Conservation (phyloP, 2,888 invertebrate species). For the Hyposoter didymator region DNA sequence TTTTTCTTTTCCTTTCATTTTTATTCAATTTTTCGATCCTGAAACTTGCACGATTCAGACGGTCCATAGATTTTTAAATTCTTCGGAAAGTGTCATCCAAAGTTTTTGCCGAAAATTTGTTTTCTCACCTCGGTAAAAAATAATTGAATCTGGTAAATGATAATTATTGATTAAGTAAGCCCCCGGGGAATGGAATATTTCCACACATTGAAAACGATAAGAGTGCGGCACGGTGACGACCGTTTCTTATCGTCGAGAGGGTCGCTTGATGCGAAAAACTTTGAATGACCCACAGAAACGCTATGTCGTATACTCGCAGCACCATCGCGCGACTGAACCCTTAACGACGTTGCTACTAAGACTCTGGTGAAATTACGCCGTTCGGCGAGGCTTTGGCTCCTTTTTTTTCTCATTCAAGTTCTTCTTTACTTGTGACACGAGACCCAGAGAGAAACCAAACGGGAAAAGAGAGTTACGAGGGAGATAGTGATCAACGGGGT, state of each 20-base stretch:
- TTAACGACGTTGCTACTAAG: conserved; percentile 37
- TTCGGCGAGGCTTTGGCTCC: conserved; percentile 29
- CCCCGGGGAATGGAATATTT: conserved; percentile 1
- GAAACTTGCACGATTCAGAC: too few species aligned
- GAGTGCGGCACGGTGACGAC: neutral
- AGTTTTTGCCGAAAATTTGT: neutral
- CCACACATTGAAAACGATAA: conserved; percentile 2
- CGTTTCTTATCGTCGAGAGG: conserved; percentile 21
- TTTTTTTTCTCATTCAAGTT: conserved; percentile 26
- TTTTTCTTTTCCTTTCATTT: too few species aligned
- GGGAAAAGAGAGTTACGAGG: conserved; percentile 39
- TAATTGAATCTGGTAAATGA: neutral
- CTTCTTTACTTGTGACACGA: conserved; percentile 2
- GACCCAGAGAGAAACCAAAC: neutral
- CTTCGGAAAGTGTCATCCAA: neutral
- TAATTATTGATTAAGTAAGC: neutral
- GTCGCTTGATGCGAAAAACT: neutral
- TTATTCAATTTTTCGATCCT: too few species aligned
- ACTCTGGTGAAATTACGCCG: conserved; percentile 53
- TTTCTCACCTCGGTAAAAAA: neutral
- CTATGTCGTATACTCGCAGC: conserved; percentile 20
- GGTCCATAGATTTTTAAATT: neutral
- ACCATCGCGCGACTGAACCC: neutral
- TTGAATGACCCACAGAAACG: conserved; percentile 38
- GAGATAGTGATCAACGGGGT: conserved; percentile 40